phyloP scores from a whole-genome alignment of 2,888 invertebrate genomes.

The Drosophila lacicola region DNA sequence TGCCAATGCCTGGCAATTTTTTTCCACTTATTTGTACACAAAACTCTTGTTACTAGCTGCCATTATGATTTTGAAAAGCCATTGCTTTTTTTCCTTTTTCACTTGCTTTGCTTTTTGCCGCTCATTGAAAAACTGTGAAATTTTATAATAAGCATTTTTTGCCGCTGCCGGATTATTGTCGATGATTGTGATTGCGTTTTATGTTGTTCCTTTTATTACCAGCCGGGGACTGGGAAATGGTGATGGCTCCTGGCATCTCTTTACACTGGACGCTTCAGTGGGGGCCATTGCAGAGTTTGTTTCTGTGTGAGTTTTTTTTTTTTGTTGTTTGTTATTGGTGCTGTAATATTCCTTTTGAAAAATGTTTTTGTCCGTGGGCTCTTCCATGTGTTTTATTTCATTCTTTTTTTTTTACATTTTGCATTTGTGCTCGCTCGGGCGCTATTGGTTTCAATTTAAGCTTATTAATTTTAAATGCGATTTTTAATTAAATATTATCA shows the following conservation, averaged over 20 bases:
- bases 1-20: slow-evolving; percentile 54
- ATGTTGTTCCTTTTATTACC: slow-evolving; percentile 78
- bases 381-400: slow-evolving; percentile 20
- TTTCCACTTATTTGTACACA: slow-evolving; percentile 75
- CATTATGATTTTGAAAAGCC: slow-evolving; percentile 84
- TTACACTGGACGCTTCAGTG: slow-evolving; percentile 24
- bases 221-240: slow-evolving; percentile 29
- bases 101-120: slow-evolving; percentile 50
- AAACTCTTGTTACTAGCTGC: slow-evolving; percentile 84
- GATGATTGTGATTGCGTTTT: slow-evolving; percentile 83
- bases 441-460: slow-evolving; percentile 76
- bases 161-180: slow-evolving; percentile 81
- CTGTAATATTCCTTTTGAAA: slow-evolving; percentile 75
- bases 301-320: slow-evolving; percentile 25
- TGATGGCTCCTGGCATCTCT: slow-evolving; percentile 17
- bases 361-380: slow-evolving; percentile 57
- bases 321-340: slow-evolving; percentile 43
- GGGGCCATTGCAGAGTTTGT: slow-evolving; percentile 40
- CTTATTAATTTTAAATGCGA: slow-evolving; percentile 78
- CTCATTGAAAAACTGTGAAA: slow-evolving; percentile 83
- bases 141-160: slow-evolving; percentile 84
- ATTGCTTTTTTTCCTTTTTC: slow-evolving; percentile 62
- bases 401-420: slow-evolving; percentile 23
- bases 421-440: slow-evolving; percentile 57
- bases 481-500: slow-evolving; percentile 76